phyloP scores from a whole-genome alignment of 1,140 invertebrate species.

The Caligus rogercresseyi region DNA sequence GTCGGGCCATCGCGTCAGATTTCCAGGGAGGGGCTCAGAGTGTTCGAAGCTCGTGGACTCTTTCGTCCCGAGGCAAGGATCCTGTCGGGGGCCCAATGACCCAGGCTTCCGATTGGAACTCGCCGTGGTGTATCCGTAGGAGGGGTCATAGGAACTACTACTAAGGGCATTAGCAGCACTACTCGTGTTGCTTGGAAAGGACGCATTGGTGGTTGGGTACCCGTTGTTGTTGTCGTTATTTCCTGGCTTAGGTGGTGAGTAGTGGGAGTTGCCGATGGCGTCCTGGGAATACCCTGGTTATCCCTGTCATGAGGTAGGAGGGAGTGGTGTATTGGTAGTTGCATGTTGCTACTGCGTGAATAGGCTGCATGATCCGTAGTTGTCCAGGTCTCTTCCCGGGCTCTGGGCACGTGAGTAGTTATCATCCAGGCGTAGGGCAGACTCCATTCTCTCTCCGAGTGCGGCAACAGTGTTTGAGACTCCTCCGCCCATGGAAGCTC shows the following conservation, averaged over 20 bases:
- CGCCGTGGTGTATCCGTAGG: slow-evolving; percentile 27
- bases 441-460: slow-evolving; percentile 1
- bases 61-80: slow-evolving; percentile 27
- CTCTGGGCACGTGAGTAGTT: slow-evolving; percentile 20
- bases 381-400: slow-evolving; percentile 20
- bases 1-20: slow-evolving; percentile 30
- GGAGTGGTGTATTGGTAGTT: slow-evolving; percentile 23
- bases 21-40: slow-evolving; percentile 39
- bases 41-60: slow-evolving; percentile 50
- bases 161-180: slow-evolving; percentile 21
- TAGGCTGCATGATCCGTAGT: slow-evolving; percentile 3
- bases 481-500: slow-evolving; percentile 23
- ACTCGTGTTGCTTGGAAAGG: no score
- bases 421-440: background rate
- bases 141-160: slow-evolving; percentile 23
- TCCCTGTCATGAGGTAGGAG: slow-evolving; percentile 21
- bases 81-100: slow-evolving; percentile 1
- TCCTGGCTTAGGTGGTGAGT: slow-evolving; percentile 11
- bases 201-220: no score
- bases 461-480: slow-evolving; percentile 8
- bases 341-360: slow-evolving; percentile 19
- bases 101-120: slow-evolving; percentile 14
- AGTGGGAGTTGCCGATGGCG: slow-evolving; percentile 16
- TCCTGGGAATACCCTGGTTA: slow-evolving; percentile 22
- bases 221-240: slow-evolving; percentile 22